Evolutionary conservation across 2,797 vertebrate genomes (phyloP).

Genomic region (Denticeps clupeoides): DNA sequence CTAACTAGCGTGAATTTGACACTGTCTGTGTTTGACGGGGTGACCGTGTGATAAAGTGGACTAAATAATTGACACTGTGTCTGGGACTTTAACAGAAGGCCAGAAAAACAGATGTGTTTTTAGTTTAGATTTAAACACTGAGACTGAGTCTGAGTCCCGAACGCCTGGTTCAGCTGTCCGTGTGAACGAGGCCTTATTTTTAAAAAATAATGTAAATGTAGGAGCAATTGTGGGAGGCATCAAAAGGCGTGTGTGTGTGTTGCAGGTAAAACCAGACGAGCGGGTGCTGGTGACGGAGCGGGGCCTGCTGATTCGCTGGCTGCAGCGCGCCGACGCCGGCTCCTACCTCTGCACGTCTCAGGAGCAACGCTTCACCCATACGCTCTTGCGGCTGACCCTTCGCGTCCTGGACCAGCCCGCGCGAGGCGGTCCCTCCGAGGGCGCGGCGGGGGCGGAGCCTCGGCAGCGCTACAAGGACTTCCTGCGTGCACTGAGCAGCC

Average conservation of each 20-base stretch:
- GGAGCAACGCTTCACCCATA: constrained; percentile 82
- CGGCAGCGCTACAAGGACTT: constrained; percentile 91
- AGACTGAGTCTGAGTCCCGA: too few species aligned
- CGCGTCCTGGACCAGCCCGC: constrained; percentile 67
- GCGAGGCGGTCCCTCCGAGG: constrained; percentile 55
- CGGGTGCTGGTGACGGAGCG: constrained; percentile 76
- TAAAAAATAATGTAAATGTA: constrained; percentile 9
- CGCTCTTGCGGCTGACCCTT: constrained; percentile 72
- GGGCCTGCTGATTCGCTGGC: constrained; percentile 81
- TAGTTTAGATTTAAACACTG: too few species aligned
- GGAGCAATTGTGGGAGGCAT: constrained; percentile 10
- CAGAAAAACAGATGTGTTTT: too few species aligned
- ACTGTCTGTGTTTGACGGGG: too few species aligned
- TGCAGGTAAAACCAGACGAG: constrained; percentile 77
- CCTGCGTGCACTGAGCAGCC: constrained; percentile 76
- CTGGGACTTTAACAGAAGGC: too few species aligned
- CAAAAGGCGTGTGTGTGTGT: neutral
- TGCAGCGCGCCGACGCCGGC: constrained; percentile 72
- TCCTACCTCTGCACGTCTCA: constrained; percentile 80
- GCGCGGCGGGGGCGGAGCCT: constrained; percentile 60
- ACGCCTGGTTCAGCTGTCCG: too few species aligned
- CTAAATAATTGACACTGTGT: too few species aligned
- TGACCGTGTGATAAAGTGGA: too few species aligned
- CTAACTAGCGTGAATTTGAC: too few species aligned
- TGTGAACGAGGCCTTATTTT: neutral